These are phyloP conservation scores for Isoperla grammatica DNA, from an alignment of 2,888 invertebrate genomes.

Conservation along the genomic window DNA sequence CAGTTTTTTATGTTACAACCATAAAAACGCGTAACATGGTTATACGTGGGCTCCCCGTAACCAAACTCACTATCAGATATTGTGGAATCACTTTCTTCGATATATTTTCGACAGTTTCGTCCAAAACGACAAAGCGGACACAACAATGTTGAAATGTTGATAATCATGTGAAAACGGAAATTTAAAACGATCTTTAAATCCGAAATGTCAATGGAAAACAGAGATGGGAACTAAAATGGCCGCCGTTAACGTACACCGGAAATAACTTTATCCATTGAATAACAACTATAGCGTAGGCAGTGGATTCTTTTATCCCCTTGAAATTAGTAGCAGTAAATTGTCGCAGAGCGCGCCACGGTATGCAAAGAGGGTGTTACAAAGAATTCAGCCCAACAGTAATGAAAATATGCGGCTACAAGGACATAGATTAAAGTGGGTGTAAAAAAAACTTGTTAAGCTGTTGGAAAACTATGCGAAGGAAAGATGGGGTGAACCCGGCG, in stretches of 20 bases:
- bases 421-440: slow-evolving; percentile 7
- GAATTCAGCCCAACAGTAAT: slow-evolving; percentile 8
- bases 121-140: too few species aligned
- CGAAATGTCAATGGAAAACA: too few species aligned
- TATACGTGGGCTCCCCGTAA: too few species aligned
- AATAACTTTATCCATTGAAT: slow-evolving; percentile 1
- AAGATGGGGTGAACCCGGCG: neutral
- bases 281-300: neutral
- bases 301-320: slow-evolving; percentile 13
- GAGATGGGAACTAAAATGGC: neutral
- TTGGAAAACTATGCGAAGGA: slow-evolving; percentile 2
- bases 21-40: too few species aligned
- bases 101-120: too few species aligned
- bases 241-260: neutral
- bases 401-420: slow-evolving; percentile 14
- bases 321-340: slow-evolving; percentile 17
- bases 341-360: slow-evolving; percentile 6
- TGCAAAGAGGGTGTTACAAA: neutral
- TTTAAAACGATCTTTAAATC: too few species aligned
- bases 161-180: too few species aligned
- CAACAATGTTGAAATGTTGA: too few species aligned
- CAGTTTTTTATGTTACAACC: too few species aligned
- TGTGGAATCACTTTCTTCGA: too few species aligned
- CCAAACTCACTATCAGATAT: too few species aligned
- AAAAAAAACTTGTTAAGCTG: neutral